Evolutionary conservation across 2,888 invertebrate genomes (phyloP).

Genomic region (Therioaphis trifolii): DNA sequence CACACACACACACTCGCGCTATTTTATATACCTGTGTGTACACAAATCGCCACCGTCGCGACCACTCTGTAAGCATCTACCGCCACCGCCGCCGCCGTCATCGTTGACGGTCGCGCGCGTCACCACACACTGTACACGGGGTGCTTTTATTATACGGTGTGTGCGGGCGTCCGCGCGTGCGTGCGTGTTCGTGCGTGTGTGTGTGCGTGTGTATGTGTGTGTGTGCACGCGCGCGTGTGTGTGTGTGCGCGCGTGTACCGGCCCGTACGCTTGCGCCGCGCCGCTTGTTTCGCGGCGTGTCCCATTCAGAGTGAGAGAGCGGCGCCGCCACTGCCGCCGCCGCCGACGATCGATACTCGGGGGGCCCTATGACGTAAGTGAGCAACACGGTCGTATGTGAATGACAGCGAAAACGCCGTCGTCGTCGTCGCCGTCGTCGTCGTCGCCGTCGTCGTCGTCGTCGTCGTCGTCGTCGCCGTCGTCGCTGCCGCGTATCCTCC

Average conservation of each 20-base stretch:
- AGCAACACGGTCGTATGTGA: slow-evolving; percentile 62
- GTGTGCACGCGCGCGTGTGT: too few species aligned
- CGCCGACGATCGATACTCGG: slow-evolving; percentile 40
- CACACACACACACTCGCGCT: not conserved
- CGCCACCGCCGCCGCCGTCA: slow-evolving; percentile 21
- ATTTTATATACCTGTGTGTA: not conserved
- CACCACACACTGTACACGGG: not conserved
- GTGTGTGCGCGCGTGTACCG: too few species aligned
- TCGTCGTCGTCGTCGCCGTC: not conserved
- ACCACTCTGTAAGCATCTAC: slow-evolving; percentile 25
- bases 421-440: slow-evolving; percentile 27
- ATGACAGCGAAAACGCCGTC: slow-evolving; percentile 52
- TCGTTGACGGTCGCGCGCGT: slow-evolving; percentile 26
- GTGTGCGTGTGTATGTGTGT: too few species aligned
- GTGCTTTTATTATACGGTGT: too few species aligned
- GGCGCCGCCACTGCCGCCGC: slow-evolving; percentile 36
- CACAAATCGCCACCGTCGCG: slow-evolving; percentile 1
- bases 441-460: not conserved
- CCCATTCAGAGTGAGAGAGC: slow-evolving; percentile 61
- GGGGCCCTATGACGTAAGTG: slow-evolving; percentile 60
- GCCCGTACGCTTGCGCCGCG: slow-evolving; percentile 31
- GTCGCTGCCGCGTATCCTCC: not conserved
- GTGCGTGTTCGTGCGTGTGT: too few species aligned
- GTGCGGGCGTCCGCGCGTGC: too few species aligned
- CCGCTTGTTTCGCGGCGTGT: slow-evolving; percentile 39